Evolutionary conservation across 2,888 invertebrate species (phyloP), one percentile per base, ranked within the genome.

Genomic region (Drosophila longiperda): DNA sequence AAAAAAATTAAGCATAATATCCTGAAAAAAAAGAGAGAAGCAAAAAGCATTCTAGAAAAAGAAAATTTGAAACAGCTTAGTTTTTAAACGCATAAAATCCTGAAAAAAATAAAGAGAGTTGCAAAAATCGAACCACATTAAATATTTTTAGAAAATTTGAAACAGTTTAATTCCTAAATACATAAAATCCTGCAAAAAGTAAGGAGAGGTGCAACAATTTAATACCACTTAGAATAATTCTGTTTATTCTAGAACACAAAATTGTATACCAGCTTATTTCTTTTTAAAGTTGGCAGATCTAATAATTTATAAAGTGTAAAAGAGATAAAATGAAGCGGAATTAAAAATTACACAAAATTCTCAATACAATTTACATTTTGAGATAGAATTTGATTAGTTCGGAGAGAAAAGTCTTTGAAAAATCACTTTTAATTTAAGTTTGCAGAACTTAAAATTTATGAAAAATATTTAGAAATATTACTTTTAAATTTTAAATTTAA

Each of bases 161-260:
- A 42, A 6, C 5, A 20, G n/a, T 6, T 42, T 45, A 0, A 3
- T 20, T 20, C 3, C 7, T 1, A n/a, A 40, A n/a, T 9, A n/a
- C 9, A 40, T n/a, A 1, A 0, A n/a, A 11, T 1, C 11, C 6
- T 12, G 5, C 11, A 40, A n/a, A n/a, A 5, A 5, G 2, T 2
- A 40, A 6, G 11, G n/a, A 11, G 5, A 11, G 1, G 5, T n/a
- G 4, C n/a, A n/a, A 36, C 5, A 1, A 0, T 4, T 1, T 9
- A 4, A 40, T 9, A n/a, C 9, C 4, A 0, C 11, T 4, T 9
- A 40, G 38, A n/a, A n/a, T 11, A 11, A n/a, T 3, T 20, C 0
- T 1, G 3, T 6, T 12, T 12, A 1, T 42, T 42, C 12, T 20
- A 3, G 42, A 11, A 40, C 9, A 1, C 4, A 17, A 38, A 17